These are phyloP conservation scores for Drosophila lacertosa DNA, from an alignment of 1,140 invertebrate species.

Conservation along the genomic window DNA sequence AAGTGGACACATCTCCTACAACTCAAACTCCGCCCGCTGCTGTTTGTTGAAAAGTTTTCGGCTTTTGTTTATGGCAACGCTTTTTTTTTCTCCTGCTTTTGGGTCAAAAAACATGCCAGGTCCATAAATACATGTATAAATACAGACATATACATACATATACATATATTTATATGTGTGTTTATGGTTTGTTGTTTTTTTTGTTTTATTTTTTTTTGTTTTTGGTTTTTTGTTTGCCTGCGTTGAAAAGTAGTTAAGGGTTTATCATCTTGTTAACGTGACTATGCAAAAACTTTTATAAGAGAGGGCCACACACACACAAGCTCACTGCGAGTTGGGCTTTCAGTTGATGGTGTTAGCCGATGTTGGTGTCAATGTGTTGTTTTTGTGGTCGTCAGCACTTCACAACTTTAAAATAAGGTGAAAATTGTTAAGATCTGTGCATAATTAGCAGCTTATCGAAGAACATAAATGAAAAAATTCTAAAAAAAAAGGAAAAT, in stretches of 20 bases:
- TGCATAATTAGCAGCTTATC: constrained; percentile 37
- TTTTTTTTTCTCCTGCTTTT: constrained; percentile 58
- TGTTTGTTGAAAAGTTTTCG: constrained; percentile 64
- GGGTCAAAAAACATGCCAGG: constrained; percentile 54
- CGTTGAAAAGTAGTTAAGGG: constrained; percentile 75
- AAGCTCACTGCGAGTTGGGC: constrained; percentile 25
- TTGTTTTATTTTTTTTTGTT: constrained; percentile 56
- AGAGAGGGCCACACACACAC: constrained; percentile 34
- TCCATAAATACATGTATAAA: constrained; percentile 1
- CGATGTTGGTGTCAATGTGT: constrained; percentile 14
- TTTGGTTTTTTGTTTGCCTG: constrained; percentile 46
- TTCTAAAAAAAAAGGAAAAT: too few relatives aligned
- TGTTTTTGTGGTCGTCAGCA: too few relatives aligned
- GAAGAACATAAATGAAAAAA: too few relatives aligned
- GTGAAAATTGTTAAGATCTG: constrained; percentile 13
- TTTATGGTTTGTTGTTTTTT: neutral
- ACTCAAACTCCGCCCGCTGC: constrained; percentile 1
- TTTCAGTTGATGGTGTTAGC: too few relatives aligned
- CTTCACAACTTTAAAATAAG: neutral
- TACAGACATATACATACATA: constrained; percentile 28
- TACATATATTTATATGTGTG: constrained; percentile 24
- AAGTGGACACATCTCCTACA: constrained; percentile 65
- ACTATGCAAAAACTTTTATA: constrained; percentile 64
- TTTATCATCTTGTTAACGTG: constrained; percentile 80
- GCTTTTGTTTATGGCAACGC: constrained; percentile 61